Base-by-base conservation (phyloP, 64 coral and sea anemone genomes). In the Stichodactyla helianthus region DNA sequence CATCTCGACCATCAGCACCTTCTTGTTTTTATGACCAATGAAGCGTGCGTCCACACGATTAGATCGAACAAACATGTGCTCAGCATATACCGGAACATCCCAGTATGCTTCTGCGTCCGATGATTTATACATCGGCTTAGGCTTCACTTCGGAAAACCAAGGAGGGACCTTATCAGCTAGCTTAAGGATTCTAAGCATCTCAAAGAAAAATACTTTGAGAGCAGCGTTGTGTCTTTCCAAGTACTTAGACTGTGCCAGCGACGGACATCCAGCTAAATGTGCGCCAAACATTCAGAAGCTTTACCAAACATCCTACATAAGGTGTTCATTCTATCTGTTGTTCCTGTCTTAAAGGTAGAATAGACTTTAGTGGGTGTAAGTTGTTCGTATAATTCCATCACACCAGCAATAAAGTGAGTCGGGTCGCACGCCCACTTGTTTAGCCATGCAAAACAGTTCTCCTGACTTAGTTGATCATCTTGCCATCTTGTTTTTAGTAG, bases 361-460 rank as follows among this genome's bases (percentile, higher is more conserved):
- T 93, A 93, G 82, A 86, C 23, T 52, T 81, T 81, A 51, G 78
- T 81, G 68, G 85, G 35, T 44, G 35, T 44, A 44, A 44, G 35
- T 44, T 44, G 35, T 44, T 44, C 35, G 35, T 44, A 44, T 77
- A 54, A 81, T 93, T 88, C 81, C 19, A 88, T 71, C 20, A 82
- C 53, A 31, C 77, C 70, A 76, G 80, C 79, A 54, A 86, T 91
- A 22, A 57, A 86, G 71, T 87, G 77, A 17, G 76, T 86, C 22
- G 84, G 77, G 10, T 31, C 77, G 20, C 25, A 62, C 44, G 65
- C 27, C 84, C 84, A 87, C 51, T 91, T 76, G 53, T 81, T 91
- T 53, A 86, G 4, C 89, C 89, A 85, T 16, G 84, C 83, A 63
- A 91, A 91, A 70, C 89, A 91, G 26, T 55, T 60, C 79, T 68